Percentiles rank a stretch among this genome's conserved stretches.
These are phyloP conservation scores for Coccyzus lansbergi DNA, from an alignment of 2,797 vertebrate species.

Conservation along the genomic window DNA sequence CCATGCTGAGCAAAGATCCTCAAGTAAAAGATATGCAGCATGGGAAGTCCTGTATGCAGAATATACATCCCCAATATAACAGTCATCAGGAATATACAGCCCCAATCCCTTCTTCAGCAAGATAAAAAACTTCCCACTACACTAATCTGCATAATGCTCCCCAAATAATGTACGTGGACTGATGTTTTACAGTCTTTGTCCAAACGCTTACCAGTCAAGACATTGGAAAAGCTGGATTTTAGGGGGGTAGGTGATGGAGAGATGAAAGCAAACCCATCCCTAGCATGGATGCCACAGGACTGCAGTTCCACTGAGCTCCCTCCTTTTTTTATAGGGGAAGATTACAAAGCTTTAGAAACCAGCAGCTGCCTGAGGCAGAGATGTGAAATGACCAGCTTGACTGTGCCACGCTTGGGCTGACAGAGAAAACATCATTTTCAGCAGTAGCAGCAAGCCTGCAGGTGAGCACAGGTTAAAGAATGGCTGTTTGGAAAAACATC, in stretches of 20 bases:
- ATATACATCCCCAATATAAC: not conserved
- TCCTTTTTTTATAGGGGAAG: not conserved
- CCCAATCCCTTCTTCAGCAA: not conserved
- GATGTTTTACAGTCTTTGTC: not conserved
- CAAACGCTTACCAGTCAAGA: not conserved
- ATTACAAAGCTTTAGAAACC: not conserved
- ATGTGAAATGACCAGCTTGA: not conserved
- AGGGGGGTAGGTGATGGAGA: no score
- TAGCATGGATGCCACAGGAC: not conserved
- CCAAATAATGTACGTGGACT: not conserved
- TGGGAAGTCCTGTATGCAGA: fast-evolving
- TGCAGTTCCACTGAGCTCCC: not conserved
- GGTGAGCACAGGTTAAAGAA: not conserved
- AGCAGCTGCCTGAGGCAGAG: not conserved
- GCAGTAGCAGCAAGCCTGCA: not conserved
- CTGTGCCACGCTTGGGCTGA: not conserved
- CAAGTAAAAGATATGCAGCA: not conserved
- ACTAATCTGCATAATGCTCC: not conserved
- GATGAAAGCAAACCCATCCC: not conserved
- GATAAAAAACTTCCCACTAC: not conserved
- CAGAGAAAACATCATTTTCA: not conserved
- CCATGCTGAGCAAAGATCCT: not conserved
- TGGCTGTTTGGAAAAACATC: not conserved
- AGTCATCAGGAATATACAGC: not conserved
- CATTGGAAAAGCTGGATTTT: not conserved